These are phyloP conservation scores for Blera fallax DNA, from an alignment of 2,888 invertebrate species.

Conservation along the genomic window DNA sequence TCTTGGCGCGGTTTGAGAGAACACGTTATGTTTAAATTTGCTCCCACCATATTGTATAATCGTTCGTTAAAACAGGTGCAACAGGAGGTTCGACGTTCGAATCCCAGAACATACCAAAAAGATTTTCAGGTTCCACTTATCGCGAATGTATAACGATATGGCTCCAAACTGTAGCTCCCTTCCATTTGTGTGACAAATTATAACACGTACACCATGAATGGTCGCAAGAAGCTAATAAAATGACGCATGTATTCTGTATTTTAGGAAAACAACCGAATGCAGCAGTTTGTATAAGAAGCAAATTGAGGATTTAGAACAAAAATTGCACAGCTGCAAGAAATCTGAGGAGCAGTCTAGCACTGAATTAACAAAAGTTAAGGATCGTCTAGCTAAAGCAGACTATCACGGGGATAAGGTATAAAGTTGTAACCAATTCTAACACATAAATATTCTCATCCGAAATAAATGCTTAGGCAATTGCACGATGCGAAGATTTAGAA, in stretches of 20 bases:
- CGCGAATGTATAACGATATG: too few relatives aligned
- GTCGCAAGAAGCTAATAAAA: too few relatives aligned
- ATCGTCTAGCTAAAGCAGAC: constrained; percentile 80
- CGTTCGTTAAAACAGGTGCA: too few relatives aligned
- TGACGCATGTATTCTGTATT: constrained; percentile 62
- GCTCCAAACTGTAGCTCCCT: too few relatives aligned
- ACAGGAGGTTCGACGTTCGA: too few relatives aligned
- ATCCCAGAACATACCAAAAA: too few relatives aligned
- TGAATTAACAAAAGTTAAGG: constrained; percentile 81
- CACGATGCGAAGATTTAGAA: constrained; percentile 85
- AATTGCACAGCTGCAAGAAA: constrained; percentile 77
- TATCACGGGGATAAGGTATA: constrained; percentile 83
- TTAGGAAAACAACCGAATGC: constrained; percentile 81
- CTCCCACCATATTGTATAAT: too few relatives aligned
- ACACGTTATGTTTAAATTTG: too few relatives aligned
- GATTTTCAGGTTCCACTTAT: too few relatives aligned
- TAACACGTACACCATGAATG: too few relatives aligned
- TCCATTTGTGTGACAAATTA: too few relatives aligned
- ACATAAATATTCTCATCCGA: not conserved
- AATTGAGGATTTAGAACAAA: constrained; percentile 81
- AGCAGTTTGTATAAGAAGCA: constrained; percentile 80
- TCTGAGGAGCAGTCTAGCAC: constrained; percentile 80
- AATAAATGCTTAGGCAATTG: constrained; percentile 78
- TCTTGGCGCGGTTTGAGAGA: too few relatives aligned
- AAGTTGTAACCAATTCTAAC: not conserved